Evolutionary conservation across 2,888 invertebrate species (phyloP).

Genomic region (Agonum fuliginosum): DNA sequence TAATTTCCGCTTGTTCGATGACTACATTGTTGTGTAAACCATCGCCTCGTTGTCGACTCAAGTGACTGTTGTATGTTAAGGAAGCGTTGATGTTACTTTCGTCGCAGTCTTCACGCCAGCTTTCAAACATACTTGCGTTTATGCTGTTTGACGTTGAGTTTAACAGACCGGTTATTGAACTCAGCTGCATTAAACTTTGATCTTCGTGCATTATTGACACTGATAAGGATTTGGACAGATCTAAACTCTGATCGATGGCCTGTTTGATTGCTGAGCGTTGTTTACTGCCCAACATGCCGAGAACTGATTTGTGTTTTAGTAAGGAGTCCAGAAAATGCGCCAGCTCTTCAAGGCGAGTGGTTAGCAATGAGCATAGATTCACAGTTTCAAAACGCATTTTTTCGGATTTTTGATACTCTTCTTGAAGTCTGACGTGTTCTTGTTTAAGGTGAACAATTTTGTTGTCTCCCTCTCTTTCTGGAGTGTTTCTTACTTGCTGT

Average conservation of each 20-base stretch:
- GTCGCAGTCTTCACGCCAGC: constrained; percentile 49
- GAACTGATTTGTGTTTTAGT: constrained; percentile 77
- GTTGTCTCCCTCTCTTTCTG: constrained; percentile 64
- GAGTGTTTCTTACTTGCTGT: constrained; percentile 63
- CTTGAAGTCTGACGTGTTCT: constrained; percentile 66
- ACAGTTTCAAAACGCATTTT: constrained; percentile 70
- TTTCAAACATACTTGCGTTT: constrained; percentile 63
- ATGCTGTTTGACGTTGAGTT: constrained; percentile 67
- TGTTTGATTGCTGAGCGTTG: constrained; percentile 75
- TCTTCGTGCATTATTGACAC: constrained; percentile 72
- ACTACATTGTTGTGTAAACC: constrained; percentile 62
- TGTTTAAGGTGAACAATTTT: constrained; percentile 64
- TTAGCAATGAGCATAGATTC: constrained; percentile 74
- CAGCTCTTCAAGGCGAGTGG: constrained; percentile 79
- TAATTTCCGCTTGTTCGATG: constrained; percentile 65
- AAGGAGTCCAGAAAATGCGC: constrained; percentile 80
- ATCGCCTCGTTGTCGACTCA: constrained; percentile 64
- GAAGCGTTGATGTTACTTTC: constrained; percentile 66
- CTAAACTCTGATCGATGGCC: constrained; percentile 75
- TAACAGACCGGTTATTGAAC: constrained; percentile 73
- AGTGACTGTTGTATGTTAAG: constrained; percentile 69
- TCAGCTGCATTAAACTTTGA: constrained; percentile 73
- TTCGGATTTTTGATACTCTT: constrained; percentile 70
- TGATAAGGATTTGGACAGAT: constrained; percentile 74
- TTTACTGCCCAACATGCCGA: constrained; percentile 74